Percentiles rank a stretch among this genome's conserved stretches.
These are phyloP conservation scores for Clepsis dumicolana DNA, from an alignment of 2,888 invertebrate genomes.

Conservation along the genomic window DNA sequence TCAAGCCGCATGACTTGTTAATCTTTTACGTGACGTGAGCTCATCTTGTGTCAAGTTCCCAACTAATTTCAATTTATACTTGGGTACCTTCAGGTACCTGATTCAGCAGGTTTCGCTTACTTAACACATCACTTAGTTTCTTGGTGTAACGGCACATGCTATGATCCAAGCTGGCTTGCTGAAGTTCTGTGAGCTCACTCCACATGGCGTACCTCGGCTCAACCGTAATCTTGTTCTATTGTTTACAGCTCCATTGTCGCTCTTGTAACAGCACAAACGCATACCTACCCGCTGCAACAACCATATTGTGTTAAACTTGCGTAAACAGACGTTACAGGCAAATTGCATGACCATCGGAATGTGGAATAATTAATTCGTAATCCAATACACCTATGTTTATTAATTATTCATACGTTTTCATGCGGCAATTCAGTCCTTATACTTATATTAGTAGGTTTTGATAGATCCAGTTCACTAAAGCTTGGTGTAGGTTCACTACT, in stretches of 20 bases:
- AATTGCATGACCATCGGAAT: constrained; percentile 42
- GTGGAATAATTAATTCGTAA: constrained; percentile 42
- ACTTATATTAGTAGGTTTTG: neutral
- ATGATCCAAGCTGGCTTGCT: constrained; percentile 9
- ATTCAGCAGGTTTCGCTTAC: neutral
- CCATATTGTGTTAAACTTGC: constrained; percentile 36
- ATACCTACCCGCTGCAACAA: constrained; percentile 51
- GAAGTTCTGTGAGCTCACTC: neutral
- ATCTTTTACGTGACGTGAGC: constrained; percentile 29
- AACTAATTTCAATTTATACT: neutral
- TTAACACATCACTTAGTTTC: neutral
- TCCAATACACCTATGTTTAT: constrained; percentile 38
- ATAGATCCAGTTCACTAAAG: constrained; percentile 4
- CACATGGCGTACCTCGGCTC: constrained; percentile 52
- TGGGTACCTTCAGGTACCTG: neutral
- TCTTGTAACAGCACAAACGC: constrained; percentile 56
- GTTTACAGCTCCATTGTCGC: constrained; percentile 66
- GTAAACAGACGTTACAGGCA: constrained; percentile 42
- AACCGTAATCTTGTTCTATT: constrained; percentile 68
- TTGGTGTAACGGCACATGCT: neutral
- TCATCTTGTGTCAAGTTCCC: neutral
- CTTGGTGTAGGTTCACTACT: constrained; percentile 4
- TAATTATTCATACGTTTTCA: constrained; percentile 31
- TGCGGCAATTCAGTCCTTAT: constrained; percentile 17
- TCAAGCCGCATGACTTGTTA: constrained; percentile 4